Evolutionary conservation across 1,140 invertebrate genomes (phyloP), one percentile per base, ranked within the genome.

Genomic region (Lycorma delicatula): DNA sequence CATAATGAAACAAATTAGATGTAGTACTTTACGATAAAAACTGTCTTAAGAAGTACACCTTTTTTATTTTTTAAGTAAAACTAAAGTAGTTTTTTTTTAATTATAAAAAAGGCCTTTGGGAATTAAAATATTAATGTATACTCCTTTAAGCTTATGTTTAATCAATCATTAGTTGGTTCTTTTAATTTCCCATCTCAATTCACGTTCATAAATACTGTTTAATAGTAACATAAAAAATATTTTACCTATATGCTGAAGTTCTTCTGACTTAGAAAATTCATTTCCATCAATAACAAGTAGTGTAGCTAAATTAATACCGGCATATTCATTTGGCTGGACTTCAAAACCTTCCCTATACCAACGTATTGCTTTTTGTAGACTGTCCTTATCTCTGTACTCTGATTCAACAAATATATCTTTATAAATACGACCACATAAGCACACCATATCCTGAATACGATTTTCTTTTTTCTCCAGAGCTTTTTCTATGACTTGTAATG

Each of bases 401-500:
- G 92, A 96, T 76, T 98, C 94, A 18, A 97, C 91, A 76, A 98
- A 99, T 70, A 90, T 95, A 74, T 99, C 97, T 74, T 99, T 99
- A 71, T 98, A 98, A 69, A 99, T 98, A 56, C 97, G 81, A 1
- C 97, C 97, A 73, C 95, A 98, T 1, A 99, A 79, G 70, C 97
- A 98, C n/a, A 99, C 72, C 83, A 98, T 95, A 72, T 99, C 97
- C 0, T 89, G 89, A 67, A 94, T 91, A 70, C 91, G 83, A 72
- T 95, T 94, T 72, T 96, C 92, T 72, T 93, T 90, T 68, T 91
- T 92, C 61, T 93, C 83, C 23, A 96, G 72, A 0, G 91, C 93
- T 68, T 91, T 88, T 29, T 89, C 83, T 58, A 98, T 97, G 0
- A 97, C 91, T 70, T 85, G 78, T 12, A 99, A 72, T 3, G 96